Base-by-base conservation (phyloP, 2,797 vertebrate genomes). In the Lepilemur septentrionalis region DNA sequence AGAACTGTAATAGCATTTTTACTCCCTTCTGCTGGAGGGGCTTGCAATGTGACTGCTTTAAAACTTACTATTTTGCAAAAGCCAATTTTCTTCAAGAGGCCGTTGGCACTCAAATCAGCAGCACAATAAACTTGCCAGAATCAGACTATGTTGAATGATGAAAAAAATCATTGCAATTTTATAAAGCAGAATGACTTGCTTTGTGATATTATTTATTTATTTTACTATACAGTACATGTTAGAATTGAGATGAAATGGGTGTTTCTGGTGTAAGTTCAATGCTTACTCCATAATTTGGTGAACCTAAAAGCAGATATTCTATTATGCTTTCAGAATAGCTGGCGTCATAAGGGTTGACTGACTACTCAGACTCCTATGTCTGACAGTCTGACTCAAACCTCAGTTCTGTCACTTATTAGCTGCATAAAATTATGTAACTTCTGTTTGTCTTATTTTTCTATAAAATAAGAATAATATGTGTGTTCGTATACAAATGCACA, bases 1-100 rank as follows among this genome's bases (percentile, higher is more conserved):
- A 94, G 67, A 96, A 97, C 94, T 70, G 59, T 91, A 97, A 96
- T 84, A 95, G 95, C 96, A 97, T 83, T 98, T 97, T 98, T 96
- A 97, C 78, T 95, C 52, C 50, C 95, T 97, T 92, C 90, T 97
- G 94, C 97, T 97, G 91, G 85, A 97, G 96, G 95, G 95, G 79
- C 96, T 97, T 97, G 67, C 41, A 73, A 57, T 97, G 94, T 78
- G 94, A 96, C 95, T 97, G 73, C 92, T 97, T 98, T 97, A 97
- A 97, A 97, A 97, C 95, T 95, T 89, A 95, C 88, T 94, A 95
- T 97, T 97, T 98, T 97, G 89, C 97, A 95, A 97, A 97, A 97
- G 96, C 82, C 94, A 95, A 92, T 98, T 97, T 96, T 94, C 97
- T 97, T 96, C 89, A 97, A 97, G 92, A 97, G 88, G 97, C 91